These are phyloP conservation scores for Drosophila eohydei DNA, from an alignment of 2,888 invertebrate species.

Conservation along the genomic window DNA sequence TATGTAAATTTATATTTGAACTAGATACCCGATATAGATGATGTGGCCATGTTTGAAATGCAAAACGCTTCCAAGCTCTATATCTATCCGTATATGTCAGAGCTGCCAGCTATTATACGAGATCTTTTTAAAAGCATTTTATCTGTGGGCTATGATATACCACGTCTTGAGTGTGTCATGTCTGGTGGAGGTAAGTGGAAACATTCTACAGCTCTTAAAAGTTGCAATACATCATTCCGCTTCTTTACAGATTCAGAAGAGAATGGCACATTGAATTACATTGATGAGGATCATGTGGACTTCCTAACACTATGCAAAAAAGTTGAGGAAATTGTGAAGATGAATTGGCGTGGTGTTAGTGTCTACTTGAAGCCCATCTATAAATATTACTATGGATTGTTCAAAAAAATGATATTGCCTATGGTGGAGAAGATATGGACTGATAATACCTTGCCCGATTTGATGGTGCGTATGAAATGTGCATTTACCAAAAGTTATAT, in stretches of 20 bases:
- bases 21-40: conserved; percentile 70
- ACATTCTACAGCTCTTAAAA: background rate
- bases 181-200: conserved; percentile 76
- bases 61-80: conserved; percentile 81
- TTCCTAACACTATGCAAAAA: conserved; percentile 81
- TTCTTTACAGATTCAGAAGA: conserved; percentile 66
- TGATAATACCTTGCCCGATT: conserved; percentile 79
- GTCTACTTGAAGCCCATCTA: conserved; percentile 84
- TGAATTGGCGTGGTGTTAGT: conserved; percentile 83
- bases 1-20: background rate
- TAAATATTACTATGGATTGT: conserved; percentile 83
- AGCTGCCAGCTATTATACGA: conserved; percentile 81
- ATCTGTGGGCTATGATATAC: conserved; percentile 84
- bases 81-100: conserved; percentile 83
- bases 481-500: background rate
- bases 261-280: conserved; percentile 77
- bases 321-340: conserved; percentile 78
- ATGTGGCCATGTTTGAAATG: conserved; percentile 76
- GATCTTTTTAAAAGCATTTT: conserved; percentile 82
- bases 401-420: conserved; percentile 80
- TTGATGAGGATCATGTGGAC: conserved; percentile 82
- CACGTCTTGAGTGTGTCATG: conserved; percentile 84
- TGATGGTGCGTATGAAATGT: conserved; percentile 72
- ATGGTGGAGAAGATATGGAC: conserved; percentile 83
- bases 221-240: too few relatives aligned